Evolutionary conservation across 2,113 vertebrate genomes (phyloP).

Genomic region (Elgaria multicarinata): DNA sequence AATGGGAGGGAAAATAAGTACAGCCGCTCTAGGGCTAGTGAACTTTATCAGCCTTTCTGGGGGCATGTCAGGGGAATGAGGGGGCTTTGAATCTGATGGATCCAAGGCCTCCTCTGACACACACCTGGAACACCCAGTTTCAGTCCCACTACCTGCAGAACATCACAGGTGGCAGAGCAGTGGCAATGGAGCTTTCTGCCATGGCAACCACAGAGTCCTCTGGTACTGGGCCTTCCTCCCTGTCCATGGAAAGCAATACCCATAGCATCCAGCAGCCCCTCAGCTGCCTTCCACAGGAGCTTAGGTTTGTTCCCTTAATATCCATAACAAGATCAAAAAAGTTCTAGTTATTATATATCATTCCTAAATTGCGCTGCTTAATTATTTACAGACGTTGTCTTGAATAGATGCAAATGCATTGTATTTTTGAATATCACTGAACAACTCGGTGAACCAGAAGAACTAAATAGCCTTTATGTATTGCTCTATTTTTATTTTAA

Average conservation of each 20-base stretch:
- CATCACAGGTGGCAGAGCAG: not conserved
- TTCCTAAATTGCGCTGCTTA: not conserved
- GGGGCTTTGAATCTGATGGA: not conserved
- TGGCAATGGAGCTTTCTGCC: not conserved
- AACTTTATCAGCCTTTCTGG: too few species aligned
- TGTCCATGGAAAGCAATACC: not conserved
- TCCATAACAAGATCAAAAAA: not conserved
- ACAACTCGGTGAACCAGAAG: not conserved
- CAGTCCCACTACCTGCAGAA: not conserved
- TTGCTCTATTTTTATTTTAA: not conserved
- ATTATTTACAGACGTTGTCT: not conserved
- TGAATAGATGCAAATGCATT: not conserved
- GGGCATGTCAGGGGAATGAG: not conserved
- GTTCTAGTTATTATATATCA: not conserved
- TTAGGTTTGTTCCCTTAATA: not conserved
- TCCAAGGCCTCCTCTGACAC: not conserved
- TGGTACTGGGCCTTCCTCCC: not conserved
- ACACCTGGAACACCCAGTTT: not conserved
- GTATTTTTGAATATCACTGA: not conserved
- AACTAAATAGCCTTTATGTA: not conserved
- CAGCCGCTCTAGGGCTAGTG: too few species aligned
- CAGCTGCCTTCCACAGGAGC: not conserved
- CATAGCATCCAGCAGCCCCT: not conserved
- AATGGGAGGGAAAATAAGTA: not conserved
- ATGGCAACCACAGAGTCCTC: not conserved